phyloP scores from a whole-genome alignment of 2,113 vertebrate species.

The Galemys pyrenaicus region DNA sequence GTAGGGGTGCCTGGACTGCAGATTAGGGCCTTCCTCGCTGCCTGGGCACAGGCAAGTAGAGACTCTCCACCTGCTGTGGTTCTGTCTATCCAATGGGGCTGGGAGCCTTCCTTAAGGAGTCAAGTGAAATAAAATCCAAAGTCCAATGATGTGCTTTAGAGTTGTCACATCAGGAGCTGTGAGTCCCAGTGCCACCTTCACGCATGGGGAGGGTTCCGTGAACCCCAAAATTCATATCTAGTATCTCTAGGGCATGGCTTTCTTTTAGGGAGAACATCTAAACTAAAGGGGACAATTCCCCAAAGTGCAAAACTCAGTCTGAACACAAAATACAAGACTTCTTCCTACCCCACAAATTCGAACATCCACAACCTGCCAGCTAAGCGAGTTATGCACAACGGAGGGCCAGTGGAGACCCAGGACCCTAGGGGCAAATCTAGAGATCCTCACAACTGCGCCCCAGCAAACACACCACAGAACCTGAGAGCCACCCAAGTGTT shows the following conservation, averaged over 20 bases:
- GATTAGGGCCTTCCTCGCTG: background rate
- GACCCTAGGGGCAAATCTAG: background rate
- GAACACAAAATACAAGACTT: background rate
- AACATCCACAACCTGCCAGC: background rate
- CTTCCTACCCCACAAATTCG: background rate
- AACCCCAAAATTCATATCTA: background rate
- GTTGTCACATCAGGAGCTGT: too few species aligned
- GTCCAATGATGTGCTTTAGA: background rate
- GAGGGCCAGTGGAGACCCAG: too few species aligned
- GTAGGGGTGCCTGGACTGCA: background rate
- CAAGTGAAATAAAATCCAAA: background rate
- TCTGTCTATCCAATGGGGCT: background rate
- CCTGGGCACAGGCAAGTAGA: too few species aligned
- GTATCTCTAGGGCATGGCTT: background rate
- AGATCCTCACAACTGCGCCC: fast-evolving
- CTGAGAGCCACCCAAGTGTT: background rate
- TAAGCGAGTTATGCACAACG: fast-evolving
- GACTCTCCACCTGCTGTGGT: too few species aligned
- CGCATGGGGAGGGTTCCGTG: background rate
- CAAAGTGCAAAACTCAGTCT: background rate
- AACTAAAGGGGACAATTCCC: background rate
- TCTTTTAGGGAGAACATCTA: background rate
- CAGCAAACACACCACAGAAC: fast-evolving
- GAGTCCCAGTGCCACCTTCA: background rate
- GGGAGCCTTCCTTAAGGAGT: background rate